Evolutionary conservation across 2,113 vertebrate genomes (phyloP).

Genomic region (Coreoperca whiteheadi): DNA sequence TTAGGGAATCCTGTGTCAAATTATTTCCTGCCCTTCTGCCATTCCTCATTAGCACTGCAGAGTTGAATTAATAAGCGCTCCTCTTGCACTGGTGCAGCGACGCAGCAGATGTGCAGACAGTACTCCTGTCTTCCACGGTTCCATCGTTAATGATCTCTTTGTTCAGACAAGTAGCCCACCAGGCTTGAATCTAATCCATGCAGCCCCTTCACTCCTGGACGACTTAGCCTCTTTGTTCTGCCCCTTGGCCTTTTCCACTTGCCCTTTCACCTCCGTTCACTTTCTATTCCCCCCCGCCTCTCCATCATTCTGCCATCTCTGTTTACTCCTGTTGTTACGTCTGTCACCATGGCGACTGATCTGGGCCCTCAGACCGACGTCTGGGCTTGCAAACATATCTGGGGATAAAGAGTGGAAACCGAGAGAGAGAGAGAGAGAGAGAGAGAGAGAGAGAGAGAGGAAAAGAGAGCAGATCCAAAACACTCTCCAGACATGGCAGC

Average conservation of each 20-base stretch:
- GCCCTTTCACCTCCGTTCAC: conserved; percentile 46
- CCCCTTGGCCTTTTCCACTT: conserved; percentile 18
- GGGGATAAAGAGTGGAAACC: conserved; percentile 71
- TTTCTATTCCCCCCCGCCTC: conserved; percentile 13
- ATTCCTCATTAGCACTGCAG: not conserved
- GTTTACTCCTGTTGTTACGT: conserved; percentile 74
- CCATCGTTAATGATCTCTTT: conserved; percentile 35
- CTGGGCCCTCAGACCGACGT: conserved; percentile 62
- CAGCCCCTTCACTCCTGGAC: conserved; percentile 1
- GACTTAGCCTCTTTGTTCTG: not conserved
- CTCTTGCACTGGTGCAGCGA: conserved; percentile 6
- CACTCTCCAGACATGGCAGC: conserved; percentile 59
- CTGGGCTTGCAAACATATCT: conserved; percentile 66
- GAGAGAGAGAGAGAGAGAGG: conserved; percentile 8
- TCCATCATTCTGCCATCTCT: conserved; percentile 44
- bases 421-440: conserved; percentile 33
- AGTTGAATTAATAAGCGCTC: not conserved
- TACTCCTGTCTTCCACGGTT: not conserved
- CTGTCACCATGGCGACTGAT: conserved; percentile 71
- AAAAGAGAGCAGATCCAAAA: conserved; percentile 48
- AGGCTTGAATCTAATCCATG: conserved; percentile 20
- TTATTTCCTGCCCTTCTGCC: not conserved
- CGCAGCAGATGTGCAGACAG: conserved; percentile 23
- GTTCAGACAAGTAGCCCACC: conserved; percentile 21
- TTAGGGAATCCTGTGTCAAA: not conserved